phyloP scores from a whole-genome alignment of 1,140 invertebrate species.

The Drosophila leontia region DNA sequence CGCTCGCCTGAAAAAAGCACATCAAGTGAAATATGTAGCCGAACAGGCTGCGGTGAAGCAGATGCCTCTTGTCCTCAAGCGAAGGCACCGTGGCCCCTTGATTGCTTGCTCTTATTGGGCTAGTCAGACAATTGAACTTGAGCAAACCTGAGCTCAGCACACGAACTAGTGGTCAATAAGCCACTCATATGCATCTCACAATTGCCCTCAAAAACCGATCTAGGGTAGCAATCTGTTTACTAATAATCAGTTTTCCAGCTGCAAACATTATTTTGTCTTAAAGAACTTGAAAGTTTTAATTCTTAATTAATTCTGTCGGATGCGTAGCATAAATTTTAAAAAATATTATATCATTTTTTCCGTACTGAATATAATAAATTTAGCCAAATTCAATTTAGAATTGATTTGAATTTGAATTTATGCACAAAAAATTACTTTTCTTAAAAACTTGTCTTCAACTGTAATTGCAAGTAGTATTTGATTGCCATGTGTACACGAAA shows the following conservation, averaged over 20 bases:
- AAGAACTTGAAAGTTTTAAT: too few species aligned
- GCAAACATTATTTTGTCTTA: too few species aligned
- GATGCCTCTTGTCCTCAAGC: conserved; percentile 46
- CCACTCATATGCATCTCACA: neutral
- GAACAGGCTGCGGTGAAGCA: conserved; percentile 21
- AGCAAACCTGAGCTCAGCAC: neutral
- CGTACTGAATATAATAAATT: too few species aligned
- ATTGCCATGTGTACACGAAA: neutral
- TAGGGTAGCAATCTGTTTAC: too few species aligned
- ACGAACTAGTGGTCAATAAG: neutral
- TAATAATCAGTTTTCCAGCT: too few species aligned
- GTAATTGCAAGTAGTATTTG: neutral
- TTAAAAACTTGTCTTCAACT: neutral
- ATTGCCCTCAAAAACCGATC: too few species aligned
- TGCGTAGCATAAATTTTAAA: too few species aligned
- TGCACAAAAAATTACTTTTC: too few species aligned
- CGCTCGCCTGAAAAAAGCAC: conserved; percentile 40
- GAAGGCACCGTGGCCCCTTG: conserved; percentile 24
- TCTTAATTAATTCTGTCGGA: too few species aligned
- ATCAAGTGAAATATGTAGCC: conserved; percentile 71
- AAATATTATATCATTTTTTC: too few species aligned
- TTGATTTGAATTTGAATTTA: too few species aligned
- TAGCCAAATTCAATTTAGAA: too few species aligned
- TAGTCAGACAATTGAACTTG: neutral
- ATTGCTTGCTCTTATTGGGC: neutral